phyloP scores from a whole-genome alignment of 2,797 vertebrate species.

The Triplophysa yarkandensis region DNA sequence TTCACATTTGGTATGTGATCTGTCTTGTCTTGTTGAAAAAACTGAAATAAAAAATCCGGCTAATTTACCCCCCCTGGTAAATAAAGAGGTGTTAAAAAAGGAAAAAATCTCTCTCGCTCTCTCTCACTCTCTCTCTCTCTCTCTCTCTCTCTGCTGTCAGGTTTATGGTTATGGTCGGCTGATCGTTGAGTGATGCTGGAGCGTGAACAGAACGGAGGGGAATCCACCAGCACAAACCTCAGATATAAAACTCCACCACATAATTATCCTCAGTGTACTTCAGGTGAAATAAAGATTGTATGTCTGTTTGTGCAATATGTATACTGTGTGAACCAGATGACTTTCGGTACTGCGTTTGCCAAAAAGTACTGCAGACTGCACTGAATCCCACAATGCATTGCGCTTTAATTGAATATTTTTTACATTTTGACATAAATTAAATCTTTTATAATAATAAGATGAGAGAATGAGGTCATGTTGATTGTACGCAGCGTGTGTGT shows the following conservation, averaged over 20 bases:
- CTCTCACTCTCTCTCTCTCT: conserved; percentile 3
- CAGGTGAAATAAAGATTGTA: background rate
- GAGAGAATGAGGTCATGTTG: background rate
- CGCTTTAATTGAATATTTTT: background rate
- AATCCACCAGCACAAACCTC: conserved; percentile 21
- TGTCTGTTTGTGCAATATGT: background rate
- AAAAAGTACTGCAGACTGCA: background rate
- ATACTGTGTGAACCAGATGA: background rate
- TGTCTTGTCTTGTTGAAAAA: too few species aligned
- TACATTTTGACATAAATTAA: background rate
- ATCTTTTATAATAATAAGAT: too few species aligned
- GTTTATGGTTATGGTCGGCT: conserved; percentile 53
- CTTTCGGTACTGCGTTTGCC: background rate
- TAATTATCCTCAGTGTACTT: background rate
- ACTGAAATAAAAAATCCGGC: too few species aligned
- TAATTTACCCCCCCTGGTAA: too few species aligned
- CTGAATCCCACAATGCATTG: background rate
- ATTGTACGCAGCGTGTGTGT: background rate
- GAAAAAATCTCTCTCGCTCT: background rate
- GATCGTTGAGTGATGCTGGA: conserved; percentile 45
- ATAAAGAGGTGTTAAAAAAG: too few species aligned
- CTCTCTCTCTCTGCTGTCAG: conserved; percentile 46
- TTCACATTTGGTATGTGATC: too few species aligned
- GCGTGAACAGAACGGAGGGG: conserved; percentile 49
- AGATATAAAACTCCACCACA: background rate